Evolutionary conservation across 30 jellyfish, hydroid and myxozoan species (phyloP), one percentile per base, ranked within the genome.

Genomic region (Aurelia sp.): DNA sequence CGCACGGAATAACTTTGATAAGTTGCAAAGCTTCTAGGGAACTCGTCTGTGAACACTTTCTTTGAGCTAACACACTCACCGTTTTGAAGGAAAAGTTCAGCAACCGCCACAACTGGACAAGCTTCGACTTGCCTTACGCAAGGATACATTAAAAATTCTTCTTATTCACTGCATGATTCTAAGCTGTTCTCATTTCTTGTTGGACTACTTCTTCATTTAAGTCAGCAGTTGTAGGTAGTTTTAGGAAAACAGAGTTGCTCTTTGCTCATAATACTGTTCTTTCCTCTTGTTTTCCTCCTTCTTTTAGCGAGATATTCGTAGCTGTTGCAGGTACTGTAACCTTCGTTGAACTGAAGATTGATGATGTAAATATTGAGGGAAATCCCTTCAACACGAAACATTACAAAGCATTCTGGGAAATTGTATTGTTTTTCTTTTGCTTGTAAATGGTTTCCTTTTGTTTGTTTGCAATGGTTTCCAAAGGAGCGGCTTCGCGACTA

Each of bases 381-480:
- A 72, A 60, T 38, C 91, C 89, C 80, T 62, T 16, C 22, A 88
- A 44, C 50, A 59, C 78, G 81, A 44, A 27, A 50, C 30, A 27
- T 16, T 47, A 63, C 93, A 84, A 58, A 55, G 93, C 93, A 84
- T 74, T 52, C 63, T 84, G 93, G 93, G 70, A 24, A 8, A 38
- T 52, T 16, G 50, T 63, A 72, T 84, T 84, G 93, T 84, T 73
- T 73, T 9, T 27, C 84, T 24, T 16, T 66, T 67, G 47, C 50
- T 7, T 5, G 62, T 69, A 3, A 64, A 69, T 24, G 60, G 80
- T 44, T 44, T 44, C 55, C 15, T 44, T 44, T 44, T 44, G 55
- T 44, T 44, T 44, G 55, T 5, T 44, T 44, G 55, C 55, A 44
- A 44, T 44, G 55, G 55, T 59, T 59, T 21, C 24, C 24, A 59